Evolutionary conservation across 2,113 vertebrate species (phyloP), one percentile per base, ranked within the genome.

Genomic region (Tympanuchus pallidicinctus): DNA sequence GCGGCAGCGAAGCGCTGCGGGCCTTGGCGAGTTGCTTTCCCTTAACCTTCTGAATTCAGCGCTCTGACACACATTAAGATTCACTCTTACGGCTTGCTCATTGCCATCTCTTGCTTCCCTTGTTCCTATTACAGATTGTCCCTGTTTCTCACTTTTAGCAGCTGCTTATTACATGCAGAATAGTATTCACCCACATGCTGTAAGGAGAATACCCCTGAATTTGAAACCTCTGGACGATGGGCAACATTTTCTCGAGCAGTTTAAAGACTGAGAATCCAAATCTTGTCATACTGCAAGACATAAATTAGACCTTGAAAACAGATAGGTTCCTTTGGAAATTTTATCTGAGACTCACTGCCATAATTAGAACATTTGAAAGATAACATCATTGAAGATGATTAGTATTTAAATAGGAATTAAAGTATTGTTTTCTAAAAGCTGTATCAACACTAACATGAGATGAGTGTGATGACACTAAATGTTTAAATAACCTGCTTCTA

Each of bases 1-100:
- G 40, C 27, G 5, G n/a, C 3, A 2, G 28, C 32, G 13, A 59
- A 50, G 30, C 1, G 4, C 43, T 59, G 12, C 2, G 2, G 13
- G 47, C n/a, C 28, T 64, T 48, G 10, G 27, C 20, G 25, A n/a
- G 7, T 25, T 20, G 24, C 27, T 21, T 30, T 20, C 30, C 36
- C 36, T 19, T 30, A 20, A 20, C 28, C 30, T 65, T 79, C 47
- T 25, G 16, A 17, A 25, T 13, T 10, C 50, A 42, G 36, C 30
- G 13, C 47, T 10, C 28, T 18, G 32, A 24, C 21, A 32, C 52
- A 21, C 34, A 14, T 20, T 64, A 13, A 32, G 20, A 52, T 40
- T 40, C 36, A 38, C 28, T 38, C 15, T 11, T 18, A 21, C 20
- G 61, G 30, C 61, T 32, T 79, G 27, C 16, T 24, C 6, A 15